Conservation (phyloP, 2,113 vertebrate species). For the Phyllostomus discolor region DNA sequence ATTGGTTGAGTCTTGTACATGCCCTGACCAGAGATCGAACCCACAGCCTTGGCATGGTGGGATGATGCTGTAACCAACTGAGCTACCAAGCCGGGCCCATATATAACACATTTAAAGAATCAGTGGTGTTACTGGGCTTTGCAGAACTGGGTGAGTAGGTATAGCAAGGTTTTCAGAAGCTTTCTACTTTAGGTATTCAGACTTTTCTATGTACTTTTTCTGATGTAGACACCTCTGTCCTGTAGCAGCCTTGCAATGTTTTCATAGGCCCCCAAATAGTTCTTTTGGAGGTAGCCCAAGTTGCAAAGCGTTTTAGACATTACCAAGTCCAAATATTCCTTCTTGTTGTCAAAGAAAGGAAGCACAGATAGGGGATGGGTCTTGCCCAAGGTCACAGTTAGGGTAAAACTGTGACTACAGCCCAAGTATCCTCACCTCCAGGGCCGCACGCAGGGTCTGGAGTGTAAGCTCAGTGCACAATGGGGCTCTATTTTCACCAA, state of each 20-base stretch:
- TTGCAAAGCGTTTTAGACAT: background rate
- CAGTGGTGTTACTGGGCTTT: background rate
- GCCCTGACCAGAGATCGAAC: too few relatives aligned
- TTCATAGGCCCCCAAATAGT: background rate
- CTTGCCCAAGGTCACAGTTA: background rate
- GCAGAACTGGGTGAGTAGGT: background rate
- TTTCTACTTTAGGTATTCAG: background rate
- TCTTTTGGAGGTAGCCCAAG: background rate
- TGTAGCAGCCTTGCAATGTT: background rate
- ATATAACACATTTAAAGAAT: background rate
- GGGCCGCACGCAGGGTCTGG: background rate
- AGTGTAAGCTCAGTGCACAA: background rate
- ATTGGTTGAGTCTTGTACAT: too few relatives aligned
- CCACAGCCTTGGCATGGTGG: too few relatives aligned
- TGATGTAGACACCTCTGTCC: background rate
- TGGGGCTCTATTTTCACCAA: background rate
- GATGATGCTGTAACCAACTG: too few relatives aligned
- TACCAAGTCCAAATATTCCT: background rate
- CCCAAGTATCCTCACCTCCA: too few relatives aligned
- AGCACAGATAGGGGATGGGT: background rate
- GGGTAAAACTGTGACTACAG: background rate
- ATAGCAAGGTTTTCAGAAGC: background rate
- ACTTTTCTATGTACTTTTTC: background rate
- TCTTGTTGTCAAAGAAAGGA: background rate
- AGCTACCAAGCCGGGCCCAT: too few relatives aligned